A percentile compares a stretch with the other conserved stretches of the same genome.
phyloP scores from a whole-genome alignment of 2,797 vertebrate genomes.

The Decapterus maruadsi region DNA sequence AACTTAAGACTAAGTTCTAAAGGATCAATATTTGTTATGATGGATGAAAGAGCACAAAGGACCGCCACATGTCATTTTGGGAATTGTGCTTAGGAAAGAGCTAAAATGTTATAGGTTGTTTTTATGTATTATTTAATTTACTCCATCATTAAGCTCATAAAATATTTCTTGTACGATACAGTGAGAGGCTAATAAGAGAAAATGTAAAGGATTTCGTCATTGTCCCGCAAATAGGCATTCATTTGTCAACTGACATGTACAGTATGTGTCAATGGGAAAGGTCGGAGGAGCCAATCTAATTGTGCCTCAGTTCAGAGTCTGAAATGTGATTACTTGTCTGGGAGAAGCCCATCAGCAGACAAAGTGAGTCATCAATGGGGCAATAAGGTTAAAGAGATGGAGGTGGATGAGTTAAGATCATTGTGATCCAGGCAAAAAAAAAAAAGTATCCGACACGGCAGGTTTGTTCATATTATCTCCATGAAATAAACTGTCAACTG shows the following conservation, averaged over 20 bases:
- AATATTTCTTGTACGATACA: neutral
- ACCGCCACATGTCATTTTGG: neutral
- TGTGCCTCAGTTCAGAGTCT: constrained; percentile 40
- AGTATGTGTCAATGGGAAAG: constrained; percentile 38
- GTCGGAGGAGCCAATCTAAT: constrained; percentile 61
- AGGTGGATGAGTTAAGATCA: constrained; percentile 31
- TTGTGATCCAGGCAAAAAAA: constrained; percentile 13
- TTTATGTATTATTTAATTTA: neutral
- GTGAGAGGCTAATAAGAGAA: neutral
- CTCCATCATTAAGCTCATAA: neutral
- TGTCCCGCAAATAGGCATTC: constrained; percentile 5
- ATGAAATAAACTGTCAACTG: neutral
- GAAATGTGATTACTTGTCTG: constrained; percentile 70
- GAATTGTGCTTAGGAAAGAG: neutral
- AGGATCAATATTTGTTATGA: constrained; percentile 57
- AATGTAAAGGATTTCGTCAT: constrained; percentile 23
- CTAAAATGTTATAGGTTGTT: neutral
- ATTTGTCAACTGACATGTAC: constrained; percentile 10
- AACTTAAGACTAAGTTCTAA: constrained; percentile 56
- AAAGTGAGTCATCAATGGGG: constrained; percentile 46
- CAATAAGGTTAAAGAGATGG: constrained; percentile 60
- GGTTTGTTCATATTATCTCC: neutral
- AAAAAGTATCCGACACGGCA: neutral
- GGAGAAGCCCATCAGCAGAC: constrained; percentile 55
- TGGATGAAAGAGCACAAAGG: constrained; percentile 12